A percentile compares a stretch with the other conserved stretches of the same genome.
These are phyloP conservation scores for Sinhomidia bicolor DNA, from an alignment of 2,888 invertebrate species.

Conservation along the genomic window DNA sequence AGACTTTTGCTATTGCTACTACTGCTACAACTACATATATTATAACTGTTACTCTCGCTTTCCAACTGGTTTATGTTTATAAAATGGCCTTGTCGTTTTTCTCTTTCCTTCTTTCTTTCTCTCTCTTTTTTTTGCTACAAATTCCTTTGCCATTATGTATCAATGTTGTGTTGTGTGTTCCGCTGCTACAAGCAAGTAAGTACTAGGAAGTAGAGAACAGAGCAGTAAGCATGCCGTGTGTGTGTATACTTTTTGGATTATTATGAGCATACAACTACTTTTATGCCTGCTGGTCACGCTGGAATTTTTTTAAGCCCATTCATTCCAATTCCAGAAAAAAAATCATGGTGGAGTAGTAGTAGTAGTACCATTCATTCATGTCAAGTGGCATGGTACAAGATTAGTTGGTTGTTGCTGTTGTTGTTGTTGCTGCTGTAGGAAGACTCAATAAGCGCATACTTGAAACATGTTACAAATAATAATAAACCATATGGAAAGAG, in stretches of 20 bases:
- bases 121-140: too few relatives aligned
- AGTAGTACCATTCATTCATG: constrained; percentile 23
- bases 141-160: not conserved
- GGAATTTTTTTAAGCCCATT: constrained; percentile 41
- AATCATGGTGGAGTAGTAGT: not conserved
- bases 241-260: not conserved
- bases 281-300: constrained; percentile 17
- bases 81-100: constrained; percentile 24
- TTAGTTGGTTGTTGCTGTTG: not conserved
- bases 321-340: not conserved
- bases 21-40: not conserved
- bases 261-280: not conserved
- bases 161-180: too few relatives aligned
- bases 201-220: not conserved
- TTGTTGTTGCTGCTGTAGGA: too few relatives aligned
- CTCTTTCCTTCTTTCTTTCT: too few relatives aligned
- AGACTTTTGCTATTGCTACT: not conserved
- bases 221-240: not conserved
- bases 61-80: not conserved
- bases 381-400: not conserved
- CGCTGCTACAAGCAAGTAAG: not conserved
- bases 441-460: not conserved
- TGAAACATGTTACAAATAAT: not conserved
- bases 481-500: constrained; percentile 12
- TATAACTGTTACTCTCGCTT: not conserved